Evolutionary conservation across 1,140 invertebrate genomes (phyloP).

Genomic region (Thaumatotibia leucotreta): DNA sequence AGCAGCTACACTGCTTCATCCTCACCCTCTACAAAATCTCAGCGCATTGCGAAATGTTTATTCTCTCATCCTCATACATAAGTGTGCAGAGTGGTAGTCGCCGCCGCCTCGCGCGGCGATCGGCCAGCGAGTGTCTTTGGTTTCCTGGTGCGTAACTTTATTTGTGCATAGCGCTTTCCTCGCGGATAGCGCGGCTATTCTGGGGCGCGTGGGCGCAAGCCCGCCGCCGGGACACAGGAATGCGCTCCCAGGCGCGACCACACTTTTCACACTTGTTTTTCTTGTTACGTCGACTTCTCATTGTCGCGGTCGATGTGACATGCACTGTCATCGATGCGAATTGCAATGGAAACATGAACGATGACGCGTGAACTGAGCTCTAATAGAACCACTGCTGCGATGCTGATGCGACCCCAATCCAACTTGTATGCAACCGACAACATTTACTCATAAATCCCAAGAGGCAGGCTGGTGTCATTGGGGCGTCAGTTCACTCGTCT

Average conservation of each 20-base stretch:
- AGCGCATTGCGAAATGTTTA: slow-evolving; percentile 10
- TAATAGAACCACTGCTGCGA: slow-evolving; percentile 19
- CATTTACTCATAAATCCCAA: slow-evolving; percentile 46
- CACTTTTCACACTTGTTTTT: slow-evolving; percentile 42
- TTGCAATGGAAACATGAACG: slow-evolving; percentile 24
- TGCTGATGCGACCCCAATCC: slow-evolving; percentile 31
- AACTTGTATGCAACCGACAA: slow-evolving; percentile 42
- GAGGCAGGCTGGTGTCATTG: slow-evolving; percentile 33
- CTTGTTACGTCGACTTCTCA: slow-evolving; percentile 37
- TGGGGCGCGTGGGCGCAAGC: slow-evolving; percentile 42
- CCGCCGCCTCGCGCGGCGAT: slow-evolving; percentile 26
- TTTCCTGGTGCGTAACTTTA: slow-evolving; percentile 60
- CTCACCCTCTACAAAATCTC: background rate
- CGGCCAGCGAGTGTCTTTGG: slow-evolving; percentile 48
- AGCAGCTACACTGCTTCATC: background rate
- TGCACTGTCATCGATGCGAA: slow-evolving; percentile 29
- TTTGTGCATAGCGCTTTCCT: slow-evolving; percentile 65
- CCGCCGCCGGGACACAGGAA: slow-evolving; percentile 33
- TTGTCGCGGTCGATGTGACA: slow-evolving; percentile 26
- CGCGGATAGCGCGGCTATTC: slow-evolving; percentile 63
- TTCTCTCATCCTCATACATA: slow-evolving; percentile 9
- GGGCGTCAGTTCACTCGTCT: slow-evolving; percentile 44
- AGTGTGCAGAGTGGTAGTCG: slow-evolving; percentile 2
- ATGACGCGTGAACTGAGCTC: slow-evolving; percentile 31
- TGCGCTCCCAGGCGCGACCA: slow-evolving; percentile 29